phyloP scores from a whole-genome alignment of 2,888 invertebrate species.

The Catocala sponsa region DNA sequence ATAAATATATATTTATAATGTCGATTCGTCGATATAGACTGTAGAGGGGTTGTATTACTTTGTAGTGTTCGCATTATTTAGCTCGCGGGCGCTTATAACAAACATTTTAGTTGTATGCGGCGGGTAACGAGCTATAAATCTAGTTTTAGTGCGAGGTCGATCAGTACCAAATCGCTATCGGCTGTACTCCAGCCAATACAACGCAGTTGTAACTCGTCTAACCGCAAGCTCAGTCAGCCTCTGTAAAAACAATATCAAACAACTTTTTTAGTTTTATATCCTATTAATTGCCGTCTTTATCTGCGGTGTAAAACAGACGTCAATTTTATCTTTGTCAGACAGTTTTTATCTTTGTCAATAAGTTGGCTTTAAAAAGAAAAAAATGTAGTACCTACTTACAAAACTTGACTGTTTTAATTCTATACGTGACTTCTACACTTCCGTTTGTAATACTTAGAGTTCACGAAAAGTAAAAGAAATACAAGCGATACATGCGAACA shows the following conservation, averaged over 20 bases:
- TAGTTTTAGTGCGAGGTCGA: slow-evolving; percentile 76
- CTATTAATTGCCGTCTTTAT: slow-evolving; percentile 22
- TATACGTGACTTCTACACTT: slow-evolving; percentile 32
- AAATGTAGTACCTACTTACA: background rate
- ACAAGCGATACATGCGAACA: slow-evolving; percentile 17
- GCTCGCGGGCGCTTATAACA: slow-evolving; percentile 55
- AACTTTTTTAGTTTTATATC: slow-evolving; percentile 2
- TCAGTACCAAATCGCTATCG: slow-evolving; percentile 69
- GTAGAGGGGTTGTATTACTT: slow-evolving; percentile 35
- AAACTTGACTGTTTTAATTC: slow-evolving; percentile 11
- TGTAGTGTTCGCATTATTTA: slow-evolving; percentile 58
- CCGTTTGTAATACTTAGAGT: slow-evolving; percentile 28
- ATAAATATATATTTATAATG: background rate
- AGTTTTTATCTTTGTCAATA: background rate
- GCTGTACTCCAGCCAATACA: slow-evolving; percentile 51
- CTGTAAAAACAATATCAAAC: slow-evolving; percentile 24
- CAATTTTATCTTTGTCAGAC: slow-evolving; percentile 6
- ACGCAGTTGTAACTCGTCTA: slow-evolving; percentile 38
- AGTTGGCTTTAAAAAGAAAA: background rate
- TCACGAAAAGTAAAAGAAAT: background rate
- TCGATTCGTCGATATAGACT: background rate
- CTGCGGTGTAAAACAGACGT: slow-evolving; percentile 11
- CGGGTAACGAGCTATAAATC: slow-evolving; percentile 72
- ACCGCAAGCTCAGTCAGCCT: slow-evolving; percentile 39
- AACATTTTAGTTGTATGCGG: slow-evolving; percentile 58